Percentiles rank a stretch among this genome's conserved stretches.
These are phyloP conservation scores for Lepidocyrtinus sp. DNA, from an alignment of 2,888 invertebrate species.

Conservation along the genomic window DNA sequence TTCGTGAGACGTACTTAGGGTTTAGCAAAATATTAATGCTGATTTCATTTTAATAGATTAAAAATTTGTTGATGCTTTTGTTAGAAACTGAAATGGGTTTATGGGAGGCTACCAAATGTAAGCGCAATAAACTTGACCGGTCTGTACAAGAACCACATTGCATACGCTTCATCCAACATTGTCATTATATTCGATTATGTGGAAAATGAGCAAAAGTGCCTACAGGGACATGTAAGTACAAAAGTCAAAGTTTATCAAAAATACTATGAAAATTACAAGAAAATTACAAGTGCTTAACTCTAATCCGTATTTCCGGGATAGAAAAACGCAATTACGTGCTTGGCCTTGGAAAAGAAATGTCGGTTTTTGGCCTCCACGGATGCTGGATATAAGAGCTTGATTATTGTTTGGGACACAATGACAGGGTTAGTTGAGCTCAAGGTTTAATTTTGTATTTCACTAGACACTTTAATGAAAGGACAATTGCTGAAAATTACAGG, in stretches of 20 bases:
- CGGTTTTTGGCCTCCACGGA: constrained; percentile 64
- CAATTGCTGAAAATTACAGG: constrained; percentile 14
- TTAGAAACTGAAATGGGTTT: constrained; percentile 64
- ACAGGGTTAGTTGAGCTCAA: constrained; percentile 43
- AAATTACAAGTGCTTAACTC: not conserved
- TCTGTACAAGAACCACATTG: constrained; percentile 63
- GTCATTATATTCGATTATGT: constrained; percentile 65
- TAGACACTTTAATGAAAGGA: not conserved
- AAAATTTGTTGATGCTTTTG: no score
- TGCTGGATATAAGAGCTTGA: constrained; percentile 59
- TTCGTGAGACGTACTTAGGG: no score
- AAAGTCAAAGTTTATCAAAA: no score
- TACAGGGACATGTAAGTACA: constrained; percentile 68
- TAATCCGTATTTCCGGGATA: constrained; percentile 28
- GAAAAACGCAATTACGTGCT: constrained; percentile 63
- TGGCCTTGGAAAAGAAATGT: constrained; percentile 51
- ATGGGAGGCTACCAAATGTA: constrained; percentile 61
- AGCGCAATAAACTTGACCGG: constrained; percentile 65
- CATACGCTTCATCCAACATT: constrained; percentile 65
- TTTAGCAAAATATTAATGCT: no score
- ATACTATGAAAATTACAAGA: no score
- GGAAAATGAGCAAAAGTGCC: constrained; percentile 63
- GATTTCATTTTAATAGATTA: no score
- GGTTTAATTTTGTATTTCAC: not conserved
- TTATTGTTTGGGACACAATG: constrained; percentile 66